A percentile compares a stretch with the other conserved stretches of the same genome.
Conservation (phyloP, 2,888 invertebrate species). For the Luperina nickerlii region DNA sequence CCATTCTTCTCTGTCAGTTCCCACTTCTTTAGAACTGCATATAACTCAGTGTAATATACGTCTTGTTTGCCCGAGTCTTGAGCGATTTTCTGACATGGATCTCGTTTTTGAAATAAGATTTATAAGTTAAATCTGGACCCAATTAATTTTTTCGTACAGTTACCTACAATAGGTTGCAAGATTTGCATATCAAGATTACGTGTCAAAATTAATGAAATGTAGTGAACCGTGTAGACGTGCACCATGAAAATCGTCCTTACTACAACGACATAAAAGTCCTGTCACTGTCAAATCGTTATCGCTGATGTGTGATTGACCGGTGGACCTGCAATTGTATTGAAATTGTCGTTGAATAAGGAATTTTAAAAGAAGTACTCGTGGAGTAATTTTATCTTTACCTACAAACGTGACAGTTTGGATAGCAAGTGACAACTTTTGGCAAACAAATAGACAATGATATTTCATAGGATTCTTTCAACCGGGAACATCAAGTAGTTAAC, state of each 20-base stretch:
- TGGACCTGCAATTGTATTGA: not conserved
- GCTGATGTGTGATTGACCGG: not conserved
- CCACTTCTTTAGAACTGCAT: slow-evolving; percentile 40
- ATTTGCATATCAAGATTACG: not conserved
- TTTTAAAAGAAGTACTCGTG: not conserved
- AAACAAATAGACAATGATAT: not conserved
- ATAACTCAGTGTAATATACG: slow-evolving; percentile 20
- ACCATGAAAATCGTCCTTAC: not conserved
- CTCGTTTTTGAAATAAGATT: slow-evolving; percentile 14
- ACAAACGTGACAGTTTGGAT: not conserved
- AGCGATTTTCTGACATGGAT: slow-evolving; percentile 19
- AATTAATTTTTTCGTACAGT: not conserved
- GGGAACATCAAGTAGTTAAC: not conserved
- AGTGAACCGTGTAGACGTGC: not conserved
- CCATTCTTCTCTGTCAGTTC: slow-evolving; percentile 53
- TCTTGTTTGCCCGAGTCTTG: slow-evolving; percentile 10
- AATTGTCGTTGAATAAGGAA: not conserved
- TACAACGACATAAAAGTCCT: too few relatives aligned
- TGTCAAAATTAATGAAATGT: not conserved
- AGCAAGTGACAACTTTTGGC: not conserved
- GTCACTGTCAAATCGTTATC: not conserved
- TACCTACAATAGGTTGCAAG: not conserved
- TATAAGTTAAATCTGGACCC: not conserved
- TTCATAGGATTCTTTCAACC: not conserved
- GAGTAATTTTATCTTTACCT: not conserved